Conservation (phyloP, 2,797 vertebrate species). For the Microctenopoma steveboyesi region DNA sequence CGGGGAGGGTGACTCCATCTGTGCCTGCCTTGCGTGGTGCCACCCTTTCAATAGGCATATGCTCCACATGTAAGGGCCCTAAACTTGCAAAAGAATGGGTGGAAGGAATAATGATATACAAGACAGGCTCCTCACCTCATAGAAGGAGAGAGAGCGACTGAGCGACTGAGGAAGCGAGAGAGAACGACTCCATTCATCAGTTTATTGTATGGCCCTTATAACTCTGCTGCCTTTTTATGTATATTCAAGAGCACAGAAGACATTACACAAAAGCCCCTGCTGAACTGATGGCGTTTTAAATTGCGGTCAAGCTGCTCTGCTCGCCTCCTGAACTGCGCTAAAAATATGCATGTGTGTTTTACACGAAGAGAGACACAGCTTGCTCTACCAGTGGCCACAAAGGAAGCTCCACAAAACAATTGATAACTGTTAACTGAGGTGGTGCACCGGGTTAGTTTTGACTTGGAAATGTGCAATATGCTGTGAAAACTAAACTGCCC, state of each 20-base stretch:
- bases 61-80: slow-evolving; percentile 82
- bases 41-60: slow-evolving; percentile 88
- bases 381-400: slow-evolving; percentile 53
- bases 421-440: slow-evolving; percentile 73
- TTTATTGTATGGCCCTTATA: slow-evolving; percentile 81
- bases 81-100: slow-evolving; percentile 82
- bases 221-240: slow-evolving; percentile 79
- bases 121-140: slow-evolving; percentile 70
- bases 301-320: slow-evolving; percentile 80
- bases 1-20: slow-evolving; percentile 89
- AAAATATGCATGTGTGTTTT: slow-evolving; percentile 68
- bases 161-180: slow-evolving; percentile 41
- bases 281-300: slow-evolving; percentile 83
- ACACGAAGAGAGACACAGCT: slow-evolving; percentile 59
- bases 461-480: slow-evolving; percentile 81
- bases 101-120: slow-evolving; percentile 78
- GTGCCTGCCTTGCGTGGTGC: slow-evolving; percentile 89
- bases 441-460: slow-evolving; percentile 69
- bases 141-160: slow-evolving; percentile 40
- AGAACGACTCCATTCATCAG: slow-evolving; percentile 81
- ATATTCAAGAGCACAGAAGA: slow-evolving; percentile 82
- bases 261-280: slow-evolving; percentile 78
- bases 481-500: slow-evolving; percentile 80
- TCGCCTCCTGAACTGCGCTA: slow-evolving; percentile 76
- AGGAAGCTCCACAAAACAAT: slow-evolving; percentile 62